These are phyloP conservation scores for Premnoplex brunnescens DNA, from an alignment of 2,797 vertebrate species.

Conservation along the genomic window DNA sequence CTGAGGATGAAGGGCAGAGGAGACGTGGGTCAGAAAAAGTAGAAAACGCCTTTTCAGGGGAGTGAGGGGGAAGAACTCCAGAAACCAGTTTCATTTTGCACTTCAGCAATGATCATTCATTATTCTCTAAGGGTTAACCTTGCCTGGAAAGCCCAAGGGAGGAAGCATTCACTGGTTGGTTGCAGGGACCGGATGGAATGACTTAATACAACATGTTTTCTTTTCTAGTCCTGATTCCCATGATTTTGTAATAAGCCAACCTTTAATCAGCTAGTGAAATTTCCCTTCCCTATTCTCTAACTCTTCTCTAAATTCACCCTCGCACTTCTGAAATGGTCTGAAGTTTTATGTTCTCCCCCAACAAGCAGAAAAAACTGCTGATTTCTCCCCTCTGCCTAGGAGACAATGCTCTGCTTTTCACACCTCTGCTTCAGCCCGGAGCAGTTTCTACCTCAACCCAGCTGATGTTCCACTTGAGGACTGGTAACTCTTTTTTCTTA, in stretches of 20 bases:
- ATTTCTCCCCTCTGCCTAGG: neutral
- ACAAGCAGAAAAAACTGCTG: neutral
- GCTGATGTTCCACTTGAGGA: neutral
- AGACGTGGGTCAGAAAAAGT: neutral
- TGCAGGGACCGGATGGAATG: constrained; percentile 21
- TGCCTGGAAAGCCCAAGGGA: constrained; percentile 10
- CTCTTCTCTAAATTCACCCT: constrained; percentile 3
- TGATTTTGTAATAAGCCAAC: constrained; percentile 25
- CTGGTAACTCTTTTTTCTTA: neutral
- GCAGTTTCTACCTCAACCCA: neutral
- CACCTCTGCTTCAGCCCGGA: neutral
- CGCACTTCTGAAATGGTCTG: neutral
- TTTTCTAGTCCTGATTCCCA: constrained; percentile 19
- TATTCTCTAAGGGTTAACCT: constrained; percentile 21
- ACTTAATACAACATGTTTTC: constrained; percentile 26
- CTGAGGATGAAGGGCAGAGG: neutral
- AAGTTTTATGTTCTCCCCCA: neutral
- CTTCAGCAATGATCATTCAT: neutral
- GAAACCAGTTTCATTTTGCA: neutral
- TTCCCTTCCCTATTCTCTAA: neutral
- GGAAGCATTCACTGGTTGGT: neutral
- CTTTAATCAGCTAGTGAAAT: neutral
- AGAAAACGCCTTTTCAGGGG: neutral
- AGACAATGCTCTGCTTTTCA: neutral
- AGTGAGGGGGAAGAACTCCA: neutral